Conservation (phyloP, 1,140 invertebrate genomes). For the Pseudomyrmex flavicornis region DNA sequence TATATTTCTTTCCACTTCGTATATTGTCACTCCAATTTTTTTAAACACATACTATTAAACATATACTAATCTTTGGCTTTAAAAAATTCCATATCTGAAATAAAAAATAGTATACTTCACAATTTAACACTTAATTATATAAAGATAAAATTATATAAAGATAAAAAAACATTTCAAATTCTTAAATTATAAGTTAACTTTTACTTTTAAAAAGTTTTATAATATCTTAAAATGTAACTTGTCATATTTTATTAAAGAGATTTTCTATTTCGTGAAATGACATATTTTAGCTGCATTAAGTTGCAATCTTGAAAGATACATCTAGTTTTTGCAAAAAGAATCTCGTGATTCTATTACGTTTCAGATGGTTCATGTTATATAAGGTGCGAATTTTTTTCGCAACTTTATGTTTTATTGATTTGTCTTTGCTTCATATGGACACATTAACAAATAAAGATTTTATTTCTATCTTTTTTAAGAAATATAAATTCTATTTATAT, state of each 20-base stretch:
- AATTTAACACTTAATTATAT: not conserved
- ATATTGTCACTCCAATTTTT: not conserved
- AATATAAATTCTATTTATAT: no score
- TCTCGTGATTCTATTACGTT: not conserved
- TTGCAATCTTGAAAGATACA: conserved; percentile 3
- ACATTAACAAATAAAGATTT: no score
- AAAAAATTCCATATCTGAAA: not conserved
- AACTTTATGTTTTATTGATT: no score
- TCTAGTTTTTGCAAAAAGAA: not conserved
- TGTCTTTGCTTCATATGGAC: no score
- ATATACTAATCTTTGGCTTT: conserved; percentile 9
- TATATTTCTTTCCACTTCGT: conserved; percentile 1
- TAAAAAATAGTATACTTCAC: not conserved
- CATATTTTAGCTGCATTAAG: not conserved
- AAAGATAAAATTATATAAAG: not conserved
- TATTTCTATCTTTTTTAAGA: no score
- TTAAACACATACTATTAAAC: not conserved
- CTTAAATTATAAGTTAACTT: not conserved
- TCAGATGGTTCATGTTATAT: no score
- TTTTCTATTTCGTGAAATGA: not conserved
- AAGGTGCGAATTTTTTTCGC: no score
- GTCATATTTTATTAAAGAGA: not conserved
- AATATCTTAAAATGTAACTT: not conserved
- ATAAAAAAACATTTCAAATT: not conserved
- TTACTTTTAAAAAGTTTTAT: not conserved